A percentile compares a stretch with the other conserved stretches of the same genome.
These are phyloP conservation scores for Bhutanitis thaidina DNA, from an alignment of 2,888 invertebrate species.

Conservation along the genomic window DNA sequence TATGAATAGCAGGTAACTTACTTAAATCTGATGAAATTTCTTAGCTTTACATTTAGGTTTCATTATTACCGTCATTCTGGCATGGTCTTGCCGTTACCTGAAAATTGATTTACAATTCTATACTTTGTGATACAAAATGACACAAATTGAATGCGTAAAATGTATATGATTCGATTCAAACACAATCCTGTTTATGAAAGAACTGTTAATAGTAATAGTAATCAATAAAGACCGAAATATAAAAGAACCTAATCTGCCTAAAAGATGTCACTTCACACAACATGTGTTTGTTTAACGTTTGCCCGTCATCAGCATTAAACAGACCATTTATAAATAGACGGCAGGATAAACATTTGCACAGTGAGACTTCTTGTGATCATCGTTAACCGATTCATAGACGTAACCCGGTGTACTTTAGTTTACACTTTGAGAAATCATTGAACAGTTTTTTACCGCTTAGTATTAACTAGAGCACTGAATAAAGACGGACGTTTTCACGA, in stretches of 20 bases:
- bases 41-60: neutral
- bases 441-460: neutral
- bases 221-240: no score
- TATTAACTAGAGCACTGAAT: neutral
- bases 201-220: neutral
- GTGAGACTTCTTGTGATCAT: conserved; percentile 9
- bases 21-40: neutral
- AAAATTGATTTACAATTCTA: no score
- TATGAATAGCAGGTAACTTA: neutral
- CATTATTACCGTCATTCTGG: neutral
- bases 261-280: conserved; percentile 15
- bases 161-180: no score
- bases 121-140: no score
- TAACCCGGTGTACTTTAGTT: conserved; percentile 5
- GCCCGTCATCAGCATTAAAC: conserved; percentile 8
- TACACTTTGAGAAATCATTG: conserved; percentile 1
- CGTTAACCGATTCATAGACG: conserved; percentile 13
- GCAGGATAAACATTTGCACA: conserved; percentile 11
- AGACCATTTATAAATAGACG: conserved; percentile 12
- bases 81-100: neutral
- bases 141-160: no score
- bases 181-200: neutral
- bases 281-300: conserved; percentile 16
- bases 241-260: no score
- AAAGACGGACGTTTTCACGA: no score